Base-by-base conservation (phyloP, 2,797 vertebrate species). In the Etheostoma perlongum region DNA sequence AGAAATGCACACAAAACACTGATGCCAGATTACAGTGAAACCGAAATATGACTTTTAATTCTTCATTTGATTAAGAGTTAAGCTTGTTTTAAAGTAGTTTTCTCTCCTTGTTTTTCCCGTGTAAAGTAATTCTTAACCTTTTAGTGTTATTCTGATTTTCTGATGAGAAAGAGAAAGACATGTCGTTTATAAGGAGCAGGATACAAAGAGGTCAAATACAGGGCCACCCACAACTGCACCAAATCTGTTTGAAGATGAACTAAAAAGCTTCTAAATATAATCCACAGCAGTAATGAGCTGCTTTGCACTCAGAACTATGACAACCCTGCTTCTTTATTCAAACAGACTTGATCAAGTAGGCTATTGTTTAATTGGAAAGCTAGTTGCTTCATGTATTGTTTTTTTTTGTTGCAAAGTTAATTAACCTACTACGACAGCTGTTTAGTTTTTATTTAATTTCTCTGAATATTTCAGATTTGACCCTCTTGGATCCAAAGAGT, bases 331-430 rank as follows among this genome's bases (percentile, higher is more conserved):
- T 4, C 30, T 82, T 78, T 81, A 80, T 84, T 86, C 76, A 87
- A 82, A 68, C 57, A 65, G 6, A 81, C 78, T 42, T 64, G 65
- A 86, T 83, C 23, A 59, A 53, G 69, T 74, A 72, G 36, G 10
- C 36, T 40, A 86, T 76, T 87, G 78, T 87, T 84, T 73, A 77
- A 83, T 73, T 71, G 23, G 72, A 75, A 74, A 72, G 64, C 79
- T 55, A 40, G 48, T 8, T 61, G 44, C 57, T 85, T 9, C 48
- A 42, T 69, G 76, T 76, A 72, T 67, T 25, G 14, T 49, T 44
- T 27, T 72, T 67, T 61, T 47, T 44, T 27, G 58, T 69, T 65
- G 46, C 55, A 65, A 18, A 82, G 70, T 67, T 79, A 86, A 90
- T 90, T 88, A 89, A 88, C 84, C 74, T 86, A 49, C 61, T 42